A percentile compares a stretch with the other conserved stretches of the same genome.
Evolutionary conservation across 1,140 invertebrate genomes (phyloP).

Genomic region (Pogonomyrmex californicus): DNA sequence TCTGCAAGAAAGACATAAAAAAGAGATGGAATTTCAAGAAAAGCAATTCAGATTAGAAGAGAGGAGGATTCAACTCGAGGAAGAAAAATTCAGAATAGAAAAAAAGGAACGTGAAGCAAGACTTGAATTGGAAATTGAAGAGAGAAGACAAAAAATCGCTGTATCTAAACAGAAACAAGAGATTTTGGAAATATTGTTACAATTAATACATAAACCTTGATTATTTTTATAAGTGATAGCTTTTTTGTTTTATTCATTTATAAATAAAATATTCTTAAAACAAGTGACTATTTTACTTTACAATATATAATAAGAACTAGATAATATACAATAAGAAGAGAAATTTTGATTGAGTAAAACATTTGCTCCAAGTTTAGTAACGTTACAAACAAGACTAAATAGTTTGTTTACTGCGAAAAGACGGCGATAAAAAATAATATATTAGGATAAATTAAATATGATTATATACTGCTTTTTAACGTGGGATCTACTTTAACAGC

Average conservation of each 20-base stretch:
- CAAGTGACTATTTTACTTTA: background rate
- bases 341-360: background rate
- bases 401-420: too few species aligned
- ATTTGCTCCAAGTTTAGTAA: background rate
- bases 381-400: too few species aligned
- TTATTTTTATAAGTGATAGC: conserved; percentile 56
- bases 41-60: conserved; percentile 46
- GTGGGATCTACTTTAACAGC: too few species aligned
- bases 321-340: background rate
- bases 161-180: conserved; percentile 54
- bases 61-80: conserved; percentile 49
- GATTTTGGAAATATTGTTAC: conserved; percentile 56
- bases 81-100: conserved; percentile 53
- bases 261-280: conserved; percentile 59
- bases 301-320: too few species aligned
- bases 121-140: conserved; percentile 55
- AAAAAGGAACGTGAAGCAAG: conserved; percentile 40
- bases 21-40: conserved; percentile 42
- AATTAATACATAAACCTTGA: conserved; percentile 59
- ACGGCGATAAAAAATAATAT: too few species aligned
- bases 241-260: conserved; percentile 46
- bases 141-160: conserved; percentile 40
- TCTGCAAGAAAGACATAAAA: conserved; percentile 46
- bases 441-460: too few species aligned
- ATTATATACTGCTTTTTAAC: too few species aligned